A percentile compares a stretch with the other conserved stretches of the same genome.
These are phyloP conservation scores for Phlogophora meticulosa DNA, from an alignment of 2,888 invertebrate genomes.

Conservation along the genomic window DNA sequence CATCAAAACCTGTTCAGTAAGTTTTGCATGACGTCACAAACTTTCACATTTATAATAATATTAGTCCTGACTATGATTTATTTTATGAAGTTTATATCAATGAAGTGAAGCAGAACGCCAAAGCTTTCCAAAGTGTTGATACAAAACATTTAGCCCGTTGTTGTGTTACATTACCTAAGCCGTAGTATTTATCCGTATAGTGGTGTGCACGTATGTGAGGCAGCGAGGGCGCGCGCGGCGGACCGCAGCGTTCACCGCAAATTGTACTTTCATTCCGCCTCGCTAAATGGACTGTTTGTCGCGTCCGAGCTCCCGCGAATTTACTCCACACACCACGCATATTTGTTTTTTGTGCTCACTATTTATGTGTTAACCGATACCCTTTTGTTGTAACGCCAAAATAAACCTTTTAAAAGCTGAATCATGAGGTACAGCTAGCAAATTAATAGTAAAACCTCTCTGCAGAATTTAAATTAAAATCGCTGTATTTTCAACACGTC, in stretches of 20 bases:
- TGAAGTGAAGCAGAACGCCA: background rate
- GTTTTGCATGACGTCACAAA: too few relatives aligned
- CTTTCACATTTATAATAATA: too few relatives aligned
- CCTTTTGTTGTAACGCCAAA: slow-evolving; percentile 44
- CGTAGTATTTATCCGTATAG: slow-evolving; percentile 48
- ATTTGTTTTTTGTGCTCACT: slow-evolving; percentile 56
- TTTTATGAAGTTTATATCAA: background rate
- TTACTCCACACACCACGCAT: slow-evolving; percentile 59
- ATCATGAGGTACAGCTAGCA: slow-evolving; percentile 3
- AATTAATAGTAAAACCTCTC: slow-evolving; percentile 19
- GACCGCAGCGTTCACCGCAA: slow-evolving; percentile 75
- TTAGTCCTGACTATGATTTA: too few relatives aligned
- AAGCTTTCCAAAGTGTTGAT: slow-evolving; percentile 38
- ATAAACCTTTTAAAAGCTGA: slow-evolving; percentile 31
- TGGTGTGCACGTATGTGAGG: slow-evolving; percentile 45
- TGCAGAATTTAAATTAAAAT: slow-evolving; percentile 40
- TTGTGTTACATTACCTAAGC: slow-evolving; percentile 44
- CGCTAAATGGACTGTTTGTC: slow-evolving; percentile 80
- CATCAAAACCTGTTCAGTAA: too few relatives aligned
- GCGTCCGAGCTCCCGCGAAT: slow-evolving; percentile 64
- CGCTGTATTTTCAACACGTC: slow-evolving; percentile 24
- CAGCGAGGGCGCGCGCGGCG: slow-evolving; percentile 58
- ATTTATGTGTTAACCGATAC: slow-evolving; percentile 61
- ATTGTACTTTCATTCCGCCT: slow-evolving; percentile 82
- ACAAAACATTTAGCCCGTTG: slow-evolving; percentile 35